Percentiles rank a stretch among this genome's conserved stretches.
phyloP scores from a whole-genome alignment of 2,797 vertebrate species.

The Mallotus villosus region DNA sequence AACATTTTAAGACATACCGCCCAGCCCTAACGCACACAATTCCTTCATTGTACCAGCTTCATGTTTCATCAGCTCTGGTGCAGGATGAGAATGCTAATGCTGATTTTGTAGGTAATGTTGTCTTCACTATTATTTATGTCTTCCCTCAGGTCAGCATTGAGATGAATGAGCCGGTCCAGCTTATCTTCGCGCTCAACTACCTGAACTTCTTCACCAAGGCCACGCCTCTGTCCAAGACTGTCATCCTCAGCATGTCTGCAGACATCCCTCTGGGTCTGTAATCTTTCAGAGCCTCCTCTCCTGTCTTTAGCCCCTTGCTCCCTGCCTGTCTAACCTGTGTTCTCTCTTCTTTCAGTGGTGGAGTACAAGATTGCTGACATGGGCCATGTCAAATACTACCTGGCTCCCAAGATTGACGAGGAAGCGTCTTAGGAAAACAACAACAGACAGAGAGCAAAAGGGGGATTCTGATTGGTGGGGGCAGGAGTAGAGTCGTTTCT shows the following conservation, averaged over 20 bases:
- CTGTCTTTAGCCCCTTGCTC: not conserved
- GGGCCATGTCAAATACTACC: slow-evolving; percentile 94
- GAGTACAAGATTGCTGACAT: slow-evolving; percentile 97
- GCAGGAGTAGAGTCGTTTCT: too few species aligned
- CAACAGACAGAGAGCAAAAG: not conserved
- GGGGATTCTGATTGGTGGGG: too few species aligned
- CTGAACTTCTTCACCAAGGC: slow-evolving; percentile 99
- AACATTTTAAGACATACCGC: too few species aligned
- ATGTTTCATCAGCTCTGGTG: not conserved
- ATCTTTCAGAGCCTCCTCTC: not conserved
- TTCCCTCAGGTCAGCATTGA: slow-evolving; percentile 87
- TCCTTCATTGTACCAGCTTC: not conserved
- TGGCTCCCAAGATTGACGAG: slow-evolving; percentile 95
- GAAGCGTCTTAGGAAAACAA: slow-evolving; percentile 72
- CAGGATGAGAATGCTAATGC: not conserved
- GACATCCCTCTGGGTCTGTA: slow-evolving; percentile 91
- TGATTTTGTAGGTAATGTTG: too few species aligned
- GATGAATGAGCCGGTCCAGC: slow-evolving; percentile 96
- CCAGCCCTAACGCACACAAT: not conserved
- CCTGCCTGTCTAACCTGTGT: not conserved
- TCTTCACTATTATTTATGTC: too few species aligned
- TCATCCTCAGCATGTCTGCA: slow-evolving; percentile 97
- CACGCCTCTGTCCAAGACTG: slow-evolving; percentile 91
- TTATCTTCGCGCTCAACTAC: slow-evolving; percentile 96
- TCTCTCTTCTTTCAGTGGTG: slow-evolving; percentile 75